Conservation (phyloP, 2,888 invertebrate genomes). For the Synanthedon andrenaeformis region DNA sequence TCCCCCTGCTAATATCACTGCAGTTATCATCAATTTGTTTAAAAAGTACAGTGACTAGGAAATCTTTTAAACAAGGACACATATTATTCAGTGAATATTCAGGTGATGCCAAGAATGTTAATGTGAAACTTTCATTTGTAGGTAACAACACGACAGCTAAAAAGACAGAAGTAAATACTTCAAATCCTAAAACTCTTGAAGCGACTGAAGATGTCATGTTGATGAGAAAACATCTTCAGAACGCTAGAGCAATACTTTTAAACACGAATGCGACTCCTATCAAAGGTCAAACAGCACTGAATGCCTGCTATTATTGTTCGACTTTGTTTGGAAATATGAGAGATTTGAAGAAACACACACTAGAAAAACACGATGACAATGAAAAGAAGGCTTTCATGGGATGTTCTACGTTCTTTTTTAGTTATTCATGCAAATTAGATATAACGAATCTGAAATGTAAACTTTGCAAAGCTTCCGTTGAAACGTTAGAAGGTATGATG, state of each 20-base stretch:
- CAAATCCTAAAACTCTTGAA: too few relatives aligned
- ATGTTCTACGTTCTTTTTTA: neutral
- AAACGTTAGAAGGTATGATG: neutral
- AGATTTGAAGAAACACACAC: neutral
- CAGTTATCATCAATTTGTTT: too few relatives aligned
- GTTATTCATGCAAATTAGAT: neutral
- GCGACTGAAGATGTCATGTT: too few relatives aligned
- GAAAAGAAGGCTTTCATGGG: neutral
- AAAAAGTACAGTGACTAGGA: too few relatives aligned
- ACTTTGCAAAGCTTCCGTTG: neutral
- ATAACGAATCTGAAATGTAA: neutral
- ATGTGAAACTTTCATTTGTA: too few relatives aligned
- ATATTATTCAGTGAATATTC: too few relatives aligned
- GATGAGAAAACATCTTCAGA: slow-evolving; percentile 25
- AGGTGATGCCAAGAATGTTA: too few relatives aligned
- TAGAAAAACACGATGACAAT: neutral
- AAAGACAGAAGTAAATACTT: too few relatives aligned
- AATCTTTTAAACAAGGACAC: too few relatives aligned
- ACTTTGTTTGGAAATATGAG: neutral
- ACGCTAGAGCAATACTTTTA: slow-evolving; percentile 24
- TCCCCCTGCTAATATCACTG: too few relatives aligned
- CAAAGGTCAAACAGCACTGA: slow-evolving; percentile 17
- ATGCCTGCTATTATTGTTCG: too few relatives aligned
- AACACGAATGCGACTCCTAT: slow-evolving; percentile 39
- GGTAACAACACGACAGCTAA: too few relatives aligned